Evolutionary conservation across 2,113 vertebrate genomes (phyloP), one percentile per base, ranked within the genome.

Genomic region (Lycaon pictus): DNA sequence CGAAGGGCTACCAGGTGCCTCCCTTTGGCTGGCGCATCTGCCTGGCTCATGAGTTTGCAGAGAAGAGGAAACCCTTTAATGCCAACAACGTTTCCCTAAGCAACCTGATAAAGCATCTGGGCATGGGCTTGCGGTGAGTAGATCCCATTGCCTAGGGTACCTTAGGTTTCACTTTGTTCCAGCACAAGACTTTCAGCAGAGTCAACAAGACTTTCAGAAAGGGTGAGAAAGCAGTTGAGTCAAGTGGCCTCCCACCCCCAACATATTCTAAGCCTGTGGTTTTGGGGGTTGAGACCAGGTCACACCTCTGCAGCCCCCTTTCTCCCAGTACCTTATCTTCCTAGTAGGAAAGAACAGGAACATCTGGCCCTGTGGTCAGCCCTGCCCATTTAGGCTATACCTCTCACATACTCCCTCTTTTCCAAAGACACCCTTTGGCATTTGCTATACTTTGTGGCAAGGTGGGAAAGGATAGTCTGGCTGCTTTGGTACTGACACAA

Each of bases 1-100:
- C 99, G 32, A 74, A 53, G 63, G 99, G 99, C 29, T 98, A 98
- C n/a, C 98, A 97, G 1, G 99, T 99, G 16, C 99, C 99, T 19
- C 74, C 90, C 29, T 99, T 99, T 62, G 99, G 99, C 1, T 99
- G 99, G 99, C 98, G 99, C 5, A 99, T 99, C 96, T 99, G 99
- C 95, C 97, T 99, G 97, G 99, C 99, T 0, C 99, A 99, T 9
- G 99, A 99, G 95, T 99, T 99, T 98, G 98, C 98, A 93, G 99
- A 99, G 98, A 99, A 99, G 98, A 98, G 99, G 90, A 99, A 99
- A 95, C 99, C 99, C 11, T 99, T 99, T 95, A 98, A 99, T 27
- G 99, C 99, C 16, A 99, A 98, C 82, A 98, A 99, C 74, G 98
- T 99, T 77, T 99, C 99, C 0, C 85, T 99, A 81, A 98, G 98